These are phyloP conservation scores for Coluber constrictor DNA, from an alignment of 2,797 vertebrate species.

Conservation along the genomic window DNA sequence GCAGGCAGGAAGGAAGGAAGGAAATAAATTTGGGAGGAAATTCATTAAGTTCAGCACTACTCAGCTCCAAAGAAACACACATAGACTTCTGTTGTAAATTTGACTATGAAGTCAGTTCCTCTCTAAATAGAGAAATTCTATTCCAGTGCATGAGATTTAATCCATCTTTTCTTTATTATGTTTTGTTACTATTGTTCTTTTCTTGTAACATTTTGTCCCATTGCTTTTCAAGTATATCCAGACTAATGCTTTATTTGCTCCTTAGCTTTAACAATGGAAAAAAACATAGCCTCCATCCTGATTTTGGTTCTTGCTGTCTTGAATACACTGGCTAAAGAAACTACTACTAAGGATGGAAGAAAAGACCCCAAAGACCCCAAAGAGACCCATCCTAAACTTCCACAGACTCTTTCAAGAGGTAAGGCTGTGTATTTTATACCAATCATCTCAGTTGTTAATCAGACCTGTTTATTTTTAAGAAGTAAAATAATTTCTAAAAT, in stretches of 20 bases:
- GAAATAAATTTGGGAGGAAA: neutral
- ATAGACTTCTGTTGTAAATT: neutral
- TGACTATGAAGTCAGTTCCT: neutral
- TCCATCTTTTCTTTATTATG: neutral
- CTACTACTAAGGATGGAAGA: constrained; percentile 73
- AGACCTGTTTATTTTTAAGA: neutral
- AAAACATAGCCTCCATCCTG: constrained; percentile 69
- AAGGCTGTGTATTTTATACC: neutral
- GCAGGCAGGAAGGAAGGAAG: too few species aligned
- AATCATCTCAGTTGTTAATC: neutral
- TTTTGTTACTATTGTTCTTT: neutral
- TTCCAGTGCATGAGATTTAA: neutral
- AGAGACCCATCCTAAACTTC: constrained; percentile 66
- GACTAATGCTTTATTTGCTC: neutral
- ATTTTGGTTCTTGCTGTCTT: constrained; percentile 77
- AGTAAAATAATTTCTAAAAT: neutral
- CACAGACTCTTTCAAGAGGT: constrained; percentile 95
- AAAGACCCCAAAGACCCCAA: constrained; percentile 68
- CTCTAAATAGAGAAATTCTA: neutral
- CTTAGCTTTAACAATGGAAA: constrained; percentile 79
- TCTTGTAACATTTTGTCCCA: neutral
- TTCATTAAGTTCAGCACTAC: neutral
- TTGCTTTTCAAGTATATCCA: neutral
- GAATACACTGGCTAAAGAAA: constrained; percentile 74
- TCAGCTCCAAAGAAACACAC: neutral